A percentile compares a stretch with the other conserved stretches of the same genome.
Conservation (phyloP, 2,113 vertebrate species). For the Condylura cristata region DNA sequence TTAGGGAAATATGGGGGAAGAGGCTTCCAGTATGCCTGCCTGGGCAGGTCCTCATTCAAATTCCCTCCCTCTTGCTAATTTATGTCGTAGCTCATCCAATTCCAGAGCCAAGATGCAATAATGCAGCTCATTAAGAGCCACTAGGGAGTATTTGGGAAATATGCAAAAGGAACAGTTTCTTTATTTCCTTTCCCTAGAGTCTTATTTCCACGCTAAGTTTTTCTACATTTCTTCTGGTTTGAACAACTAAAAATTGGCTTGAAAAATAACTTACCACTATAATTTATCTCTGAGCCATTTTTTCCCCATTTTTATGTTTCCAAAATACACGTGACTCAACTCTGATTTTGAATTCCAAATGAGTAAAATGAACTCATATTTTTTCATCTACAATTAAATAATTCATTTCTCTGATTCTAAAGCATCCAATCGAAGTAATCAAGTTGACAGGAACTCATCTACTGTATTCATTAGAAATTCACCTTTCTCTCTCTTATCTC, state of each 20-base stretch:
- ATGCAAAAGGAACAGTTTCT: constrained; percentile 54
- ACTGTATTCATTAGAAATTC: constrained; percentile 44
- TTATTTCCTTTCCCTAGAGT: constrained; percentile 65
- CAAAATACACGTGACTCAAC: neutral
- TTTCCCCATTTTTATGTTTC: constrained; percentile 43
- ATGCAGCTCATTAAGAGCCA: constrained; percentile 62
- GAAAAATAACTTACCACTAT: constrained; percentile 52
- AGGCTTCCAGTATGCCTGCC: neutral
- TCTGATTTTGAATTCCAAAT: constrained; percentile 60
- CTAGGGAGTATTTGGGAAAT: constrained; percentile 62
- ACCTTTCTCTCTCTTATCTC: neutral
- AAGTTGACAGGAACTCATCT: constrained; percentile 28
- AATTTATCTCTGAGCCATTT: constrained; percentile 56
- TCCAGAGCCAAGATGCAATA: constrained; percentile 48
- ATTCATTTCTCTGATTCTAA: constrained; percentile 66
- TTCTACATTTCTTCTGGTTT: constrained; percentile 54
- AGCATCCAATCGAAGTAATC: constrained; percentile 33
- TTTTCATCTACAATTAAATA: constrained; percentile 71
- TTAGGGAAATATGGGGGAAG: constrained; percentile 9
- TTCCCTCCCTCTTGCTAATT: constrained; percentile 49
- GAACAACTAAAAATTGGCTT: constrained; percentile 69
- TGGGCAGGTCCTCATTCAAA: constrained; percentile 37
- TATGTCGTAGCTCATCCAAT: neutral
- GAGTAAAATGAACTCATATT: constrained; percentile 53
- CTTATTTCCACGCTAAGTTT: constrained; percentile 54